phyloP scores from a whole-genome alignment of 2,797 vertebrate species.

The Serranus cabrilla region DNA sequence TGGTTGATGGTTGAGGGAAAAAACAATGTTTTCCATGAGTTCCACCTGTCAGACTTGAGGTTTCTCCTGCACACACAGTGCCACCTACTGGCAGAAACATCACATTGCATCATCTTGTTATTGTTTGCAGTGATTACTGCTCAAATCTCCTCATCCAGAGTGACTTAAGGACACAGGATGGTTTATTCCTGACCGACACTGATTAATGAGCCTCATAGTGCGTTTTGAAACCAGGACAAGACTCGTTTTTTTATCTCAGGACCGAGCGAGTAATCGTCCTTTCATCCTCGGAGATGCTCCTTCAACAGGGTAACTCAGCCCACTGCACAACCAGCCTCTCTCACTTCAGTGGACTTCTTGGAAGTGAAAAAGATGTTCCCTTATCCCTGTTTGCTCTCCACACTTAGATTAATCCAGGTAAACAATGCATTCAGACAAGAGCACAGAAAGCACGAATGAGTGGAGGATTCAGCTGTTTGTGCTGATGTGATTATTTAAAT shows the following conservation, averaged over 20 bases:
- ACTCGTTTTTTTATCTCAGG: slow-evolving; percentile 51
- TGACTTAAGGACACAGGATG: slow-evolving; percentile 39
- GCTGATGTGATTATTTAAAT: too few species aligned
- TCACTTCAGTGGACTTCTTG: slow-evolving; percentile 31
- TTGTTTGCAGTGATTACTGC: slow-evolving; percentile 24
- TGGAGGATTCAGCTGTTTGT: neutral
- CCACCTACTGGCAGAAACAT: slow-evolving; percentile 76
- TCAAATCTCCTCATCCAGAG: slow-evolving; percentile 40
- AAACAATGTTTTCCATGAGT: neutral
- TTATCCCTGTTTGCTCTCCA: slow-evolving; percentile 15
- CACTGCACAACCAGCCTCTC: slow-evolving; percentile 35
- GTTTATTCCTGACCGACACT: slow-evolving; percentile 30
- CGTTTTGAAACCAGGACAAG: slow-evolving; percentile 44
- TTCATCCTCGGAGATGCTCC: slow-evolving; percentile 61
- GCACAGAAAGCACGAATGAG: neutral
- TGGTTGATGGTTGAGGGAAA: slow-evolving; percentile 1
- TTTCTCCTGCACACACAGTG: slow-evolving; percentile 58
- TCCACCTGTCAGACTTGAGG: neutral
- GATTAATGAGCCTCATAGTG: slow-evolving; percentile 39
- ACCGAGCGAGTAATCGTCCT: slow-evolving; percentile 50
- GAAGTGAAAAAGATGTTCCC: slow-evolving; percentile 15
- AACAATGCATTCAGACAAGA: slow-evolving; percentile 11
- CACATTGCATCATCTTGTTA: slow-evolving; percentile 22
- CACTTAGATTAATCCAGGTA: slow-evolving; percentile 7
- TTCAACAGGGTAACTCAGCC: slow-evolving; percentile 66